phyloP scores from a whole-genome alignment of 2,797 vertebrate species.

The Lepus oiostolus region DNA sequence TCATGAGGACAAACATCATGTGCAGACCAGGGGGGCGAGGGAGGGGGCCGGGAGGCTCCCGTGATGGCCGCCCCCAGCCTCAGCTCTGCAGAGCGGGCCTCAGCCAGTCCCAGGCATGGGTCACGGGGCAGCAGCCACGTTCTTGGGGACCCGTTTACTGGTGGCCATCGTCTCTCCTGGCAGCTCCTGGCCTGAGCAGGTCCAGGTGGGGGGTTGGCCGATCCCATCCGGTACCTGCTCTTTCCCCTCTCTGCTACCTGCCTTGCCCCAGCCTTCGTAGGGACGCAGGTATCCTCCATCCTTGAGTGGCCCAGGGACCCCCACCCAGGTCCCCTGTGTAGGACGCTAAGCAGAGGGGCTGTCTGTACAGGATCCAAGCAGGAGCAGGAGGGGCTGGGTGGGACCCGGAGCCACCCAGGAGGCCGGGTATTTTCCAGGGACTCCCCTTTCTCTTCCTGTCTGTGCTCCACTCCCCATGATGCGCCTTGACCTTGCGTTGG shows the following conservation, averaged over 20 bases:
- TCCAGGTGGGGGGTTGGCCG: no score
- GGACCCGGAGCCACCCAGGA: not conserved
- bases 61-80: not conserved
- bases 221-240: rapidly evolving
- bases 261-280: not conserved
- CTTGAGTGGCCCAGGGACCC: not conserved
- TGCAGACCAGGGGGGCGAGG: rapidly evolving
- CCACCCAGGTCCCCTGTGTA: rapidly evolving
- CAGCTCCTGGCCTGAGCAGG: no score
- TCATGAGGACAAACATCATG: slow-evolving; percentile 20
- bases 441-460: slow-evolving; percentile 59
- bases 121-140: not conserved
- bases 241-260: no score
- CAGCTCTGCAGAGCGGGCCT: not conserved
- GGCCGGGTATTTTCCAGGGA: not conserved
- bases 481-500: slow-evolving; percentile 68
- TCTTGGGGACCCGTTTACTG: not conserved
- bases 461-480: not conserved
- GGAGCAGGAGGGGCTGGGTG: not conserved
- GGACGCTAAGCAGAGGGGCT: no score
- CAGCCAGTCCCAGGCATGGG: rapidly evolving
- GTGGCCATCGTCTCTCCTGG: not conserved
- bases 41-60: not conserved
- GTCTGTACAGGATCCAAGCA: not conserved
- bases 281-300: not conserved